Evolutionary conservation across 1,140 invertebrate species (phyloP), one percentile per base, ranked within the genome.

Genomic region (Drosophila punjabiensis): DNA sequence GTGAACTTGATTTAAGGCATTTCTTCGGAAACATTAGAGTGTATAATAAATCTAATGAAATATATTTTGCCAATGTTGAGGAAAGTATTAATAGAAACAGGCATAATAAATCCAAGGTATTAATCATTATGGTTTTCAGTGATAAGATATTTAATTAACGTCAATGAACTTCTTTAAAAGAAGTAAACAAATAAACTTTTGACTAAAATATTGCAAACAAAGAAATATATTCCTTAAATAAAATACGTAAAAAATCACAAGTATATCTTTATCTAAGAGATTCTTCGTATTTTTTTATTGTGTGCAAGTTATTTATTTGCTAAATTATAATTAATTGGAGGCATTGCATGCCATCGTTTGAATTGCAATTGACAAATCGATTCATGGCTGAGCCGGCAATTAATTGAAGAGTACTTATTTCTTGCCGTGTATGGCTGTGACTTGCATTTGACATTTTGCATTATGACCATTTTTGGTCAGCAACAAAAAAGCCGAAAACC

Each of bases 381-480:
- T 65, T 41, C 13, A 62, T 33, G 14, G 55, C 56, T n/a, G 18
- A 37, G 13, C 47, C 9, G 33, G 16, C 37, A 43, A 70, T 70
- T 70, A 45, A 69, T 28, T 39, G 50, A 55, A 47, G 64, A 69
- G n/a, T 24, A 37, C 39, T 53, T 76, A 61, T 68, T 77, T 78
- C 35, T 77, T 18, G 16, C 64, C 76, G 74, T 78, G 47, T 60
- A 77, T 68, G 59, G 52, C 61, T 45, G 48, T 59, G 63, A 65
- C 63, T 84, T 79, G 69, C 82, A 69, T 83, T 88, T 90, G 86
- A 81, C 86, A 90, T 85, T 80, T 89, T 68, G 82, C 63, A 79
- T 82, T 56, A 67, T 80, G 76, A 75, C 86, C 86, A 80, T 71
- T 82, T 77, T 79, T 73, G 84, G 84, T 55, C 65, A 50, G 69